phyloP scores from a whole-genome alignment of 2,888 invertebrate genomes.

The Crossocerus cetratus region DNA sequence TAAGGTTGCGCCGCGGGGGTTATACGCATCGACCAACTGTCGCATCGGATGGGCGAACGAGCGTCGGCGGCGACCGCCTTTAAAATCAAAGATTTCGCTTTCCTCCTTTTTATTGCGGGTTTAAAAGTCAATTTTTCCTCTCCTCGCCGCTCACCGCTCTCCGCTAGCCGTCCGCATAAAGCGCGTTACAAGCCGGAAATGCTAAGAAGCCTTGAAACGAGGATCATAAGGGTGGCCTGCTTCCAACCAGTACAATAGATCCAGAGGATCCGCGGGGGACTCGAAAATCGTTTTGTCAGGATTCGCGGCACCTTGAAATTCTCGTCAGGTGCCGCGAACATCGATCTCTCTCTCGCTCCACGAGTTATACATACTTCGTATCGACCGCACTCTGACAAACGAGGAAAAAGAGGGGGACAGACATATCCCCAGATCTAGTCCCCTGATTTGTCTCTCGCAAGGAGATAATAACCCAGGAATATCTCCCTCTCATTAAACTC shows the following conservation, averaged over 20 bases:
- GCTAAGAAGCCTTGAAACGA: constrained; percentile 54
- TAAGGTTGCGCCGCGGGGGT: constrained; percentile 64
- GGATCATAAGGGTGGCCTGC: constrained; percentile 42
- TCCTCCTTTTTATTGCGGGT: constrained; percentile 75
- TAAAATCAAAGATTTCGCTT: constrained; percentile 71
- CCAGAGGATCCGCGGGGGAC: constrained; percentile 58
- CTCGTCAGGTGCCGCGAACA: constrained; percentile 66
- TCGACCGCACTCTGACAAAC: constrained; percentile 49
- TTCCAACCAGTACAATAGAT: constrained; percentile 48
- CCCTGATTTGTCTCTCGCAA: constrained; percentile 66
- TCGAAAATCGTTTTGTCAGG: constrained; percentile 69
- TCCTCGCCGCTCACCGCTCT: constrained; percentile 14
- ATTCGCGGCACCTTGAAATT: constrained; percentile 64
- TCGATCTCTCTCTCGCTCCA: constrained; percentile 56
- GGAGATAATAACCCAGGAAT: constrained; percentile 16
- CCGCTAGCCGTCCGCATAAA: constrained; percentile 51
- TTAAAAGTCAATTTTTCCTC: constrained; percentile 73
- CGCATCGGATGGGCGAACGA: constrained; percentile 56
- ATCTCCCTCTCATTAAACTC: constrained; percentile 11
- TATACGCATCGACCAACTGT: constrained; percentile 74
- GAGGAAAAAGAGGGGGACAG: too few species aligned
- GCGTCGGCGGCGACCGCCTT: constrained; percentile 49
- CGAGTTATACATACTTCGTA: constrained; percentile 51
- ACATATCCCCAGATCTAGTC: constrained; percentile 54
- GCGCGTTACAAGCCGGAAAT: constrained; percentile 54